These are phyloP conservation scores for Musca domestica DNA, from an alignment of 1,140 invertebrate species.

Conservation along the genomic window DNA sequence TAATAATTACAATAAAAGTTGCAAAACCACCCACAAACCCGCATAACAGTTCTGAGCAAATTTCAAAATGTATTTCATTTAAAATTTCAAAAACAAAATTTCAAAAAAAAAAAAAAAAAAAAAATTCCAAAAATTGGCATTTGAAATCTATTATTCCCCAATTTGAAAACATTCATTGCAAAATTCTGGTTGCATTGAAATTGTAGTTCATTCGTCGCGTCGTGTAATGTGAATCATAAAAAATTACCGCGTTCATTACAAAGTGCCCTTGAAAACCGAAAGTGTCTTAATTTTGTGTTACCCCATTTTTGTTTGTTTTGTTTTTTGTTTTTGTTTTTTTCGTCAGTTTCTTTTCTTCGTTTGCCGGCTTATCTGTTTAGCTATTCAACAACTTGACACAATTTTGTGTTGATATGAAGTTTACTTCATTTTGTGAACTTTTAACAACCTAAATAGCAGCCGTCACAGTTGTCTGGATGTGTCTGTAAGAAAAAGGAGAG, in stretches of 20 bases:
- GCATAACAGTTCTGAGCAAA: neutral
- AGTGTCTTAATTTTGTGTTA: conserved; percentile 5
- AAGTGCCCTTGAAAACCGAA: conserved; percentile 10
- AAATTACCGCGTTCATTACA: neutral
- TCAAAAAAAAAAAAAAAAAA: neutral
- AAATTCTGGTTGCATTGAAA: too few relatives aligned
- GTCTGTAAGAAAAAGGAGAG: too few relatives aligned
- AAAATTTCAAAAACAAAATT: neutral
- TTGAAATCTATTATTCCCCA: neutral
- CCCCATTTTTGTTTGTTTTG: neutral
- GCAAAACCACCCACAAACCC: conserved; percentile 8
- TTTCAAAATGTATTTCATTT: neutral
- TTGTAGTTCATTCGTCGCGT: too few relatives aligned
- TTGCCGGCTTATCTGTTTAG: too few relatives aligned
- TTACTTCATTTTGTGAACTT: too few relatives aligned
- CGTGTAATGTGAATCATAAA: neutral
- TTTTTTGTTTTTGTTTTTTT: too few relatives aligned
- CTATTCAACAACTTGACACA: too few relatives aligned
- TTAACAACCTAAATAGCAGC: too few relatives aligned
- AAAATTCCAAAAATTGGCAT: neutral
- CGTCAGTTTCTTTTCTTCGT: too few relatives aligned
- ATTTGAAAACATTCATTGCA: too few relatives aligned
- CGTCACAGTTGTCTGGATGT: too few relatives aligned
- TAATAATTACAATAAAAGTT: conserved; percentile 8
- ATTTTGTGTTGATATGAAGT: too few relatives aligned